These are phyloP conservation scores for Pycnomerus fuliginosus DNA, from an alignment of 2,888 invertebrate species.

Conservation along the genomic window DNA sequence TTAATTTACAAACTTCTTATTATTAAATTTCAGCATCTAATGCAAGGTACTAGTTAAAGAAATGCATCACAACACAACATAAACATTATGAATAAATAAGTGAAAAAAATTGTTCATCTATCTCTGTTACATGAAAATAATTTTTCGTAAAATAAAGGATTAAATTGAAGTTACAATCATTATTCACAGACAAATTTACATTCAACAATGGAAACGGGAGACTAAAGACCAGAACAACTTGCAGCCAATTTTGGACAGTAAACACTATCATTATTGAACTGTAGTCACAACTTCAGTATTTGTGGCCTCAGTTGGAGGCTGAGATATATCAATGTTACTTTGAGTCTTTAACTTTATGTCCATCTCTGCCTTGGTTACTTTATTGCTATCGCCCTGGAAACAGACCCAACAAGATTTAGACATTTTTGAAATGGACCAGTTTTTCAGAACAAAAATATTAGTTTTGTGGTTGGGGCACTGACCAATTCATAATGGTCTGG, in stretches of 20 bases:
- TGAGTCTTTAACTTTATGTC: constrained; percentile 46
- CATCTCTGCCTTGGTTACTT: constrained; percentile 50
- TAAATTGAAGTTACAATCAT: too few relatives aligned
- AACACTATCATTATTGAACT: constrained; percentile 5
- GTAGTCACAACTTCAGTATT: constrained; percentile 41
- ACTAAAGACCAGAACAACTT: too few relatives aligned
- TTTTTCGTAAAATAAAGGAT: too few relatives aligned
- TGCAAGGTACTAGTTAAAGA: constrained; percentile 18
- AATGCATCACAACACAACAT: not conserved
- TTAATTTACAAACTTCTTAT: constrained; percentile 25
- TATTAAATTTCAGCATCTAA: constrained; percentile 21
- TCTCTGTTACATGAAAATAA: not conserved
- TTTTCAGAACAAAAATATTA: too few relatives aligned
- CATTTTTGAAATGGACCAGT: not conserved
- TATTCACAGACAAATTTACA: constrained; percentile 19
- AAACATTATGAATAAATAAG: constrained; percentile 2
- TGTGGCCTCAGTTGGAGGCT: constrained; percentile 36
- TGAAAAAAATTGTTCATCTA: constrained; percentile 20
- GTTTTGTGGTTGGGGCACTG: too few relatives aligned
- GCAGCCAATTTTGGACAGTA: not conserved
- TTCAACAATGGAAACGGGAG: constrained; percentile 5
- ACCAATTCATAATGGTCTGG: too few relatives aligned
- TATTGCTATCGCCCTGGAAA: constrained; percentile 57
- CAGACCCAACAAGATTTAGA: constrained; percentile 47
- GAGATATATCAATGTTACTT: constrained; percentile 39